Evolutionary conservation across 2,888 invertebrate genomes (phyloP).

Genomic region (Sepiola atlantica): DNA sequence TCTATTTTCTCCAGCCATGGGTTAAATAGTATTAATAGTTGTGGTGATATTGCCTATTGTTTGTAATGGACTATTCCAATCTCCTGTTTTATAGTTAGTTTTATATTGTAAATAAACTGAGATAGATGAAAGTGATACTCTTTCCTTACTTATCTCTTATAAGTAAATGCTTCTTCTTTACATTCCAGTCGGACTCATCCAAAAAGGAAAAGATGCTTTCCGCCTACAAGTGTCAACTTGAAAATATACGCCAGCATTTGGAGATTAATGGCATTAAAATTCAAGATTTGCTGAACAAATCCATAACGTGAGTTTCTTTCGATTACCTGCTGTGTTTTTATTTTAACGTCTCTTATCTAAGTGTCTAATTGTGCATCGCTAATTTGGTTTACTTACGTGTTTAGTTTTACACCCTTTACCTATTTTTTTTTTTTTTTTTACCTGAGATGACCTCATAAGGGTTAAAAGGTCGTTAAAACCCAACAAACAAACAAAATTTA

Average conservation of each 20-base stretch:
- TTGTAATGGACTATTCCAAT: no score
- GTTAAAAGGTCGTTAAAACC: no score
- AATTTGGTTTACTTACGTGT: background rate
- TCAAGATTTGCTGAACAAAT: constrained; percentile 43
- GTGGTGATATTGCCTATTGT: no score
- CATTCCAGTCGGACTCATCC: background rate
- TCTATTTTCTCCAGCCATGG: no score
- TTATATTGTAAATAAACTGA: no score
- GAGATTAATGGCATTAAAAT: constrained; percentile 42
- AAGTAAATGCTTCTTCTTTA: background rate
- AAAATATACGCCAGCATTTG: constrained; percentile 43
- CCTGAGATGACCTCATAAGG: no score
- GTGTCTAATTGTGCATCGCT: background rate
- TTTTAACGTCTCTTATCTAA: background rate
- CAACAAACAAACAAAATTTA: no score
- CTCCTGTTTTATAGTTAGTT: no score
- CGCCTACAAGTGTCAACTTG: constrained; percentile 39
- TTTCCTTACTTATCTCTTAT: no score
- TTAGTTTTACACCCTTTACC: background rate
- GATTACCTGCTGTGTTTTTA: background rate
- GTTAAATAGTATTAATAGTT: no score
- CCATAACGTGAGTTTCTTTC: background rate
- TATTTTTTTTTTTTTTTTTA: background rate
- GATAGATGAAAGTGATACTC: no score
- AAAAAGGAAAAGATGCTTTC: constrained; percentile 38